Percentiles rank a stretch among this genome's conserved stretches.
phyloP scores from a whole-genome alignment of 2,113 vertebrate species.

The Synodontis membranacea region DNA sequence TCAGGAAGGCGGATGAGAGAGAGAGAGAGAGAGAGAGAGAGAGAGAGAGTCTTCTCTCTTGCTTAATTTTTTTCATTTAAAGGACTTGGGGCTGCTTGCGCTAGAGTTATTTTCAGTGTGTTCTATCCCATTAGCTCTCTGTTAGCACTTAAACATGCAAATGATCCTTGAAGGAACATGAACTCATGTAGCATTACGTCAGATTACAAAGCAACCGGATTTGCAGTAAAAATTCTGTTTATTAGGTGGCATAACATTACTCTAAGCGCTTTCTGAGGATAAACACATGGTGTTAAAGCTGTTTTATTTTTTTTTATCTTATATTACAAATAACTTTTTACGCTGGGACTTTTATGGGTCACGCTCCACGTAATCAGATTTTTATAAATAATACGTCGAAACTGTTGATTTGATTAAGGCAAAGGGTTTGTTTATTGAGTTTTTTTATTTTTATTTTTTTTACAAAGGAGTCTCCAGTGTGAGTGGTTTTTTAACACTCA shows the following conservation, averaged over 20 bases:
- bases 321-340: neutral
- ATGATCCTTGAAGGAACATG: slow-evolving; percentile 52
- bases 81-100: slow-evolving; percentile 27
- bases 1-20: neutral
- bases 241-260: slow-evolving; percentile 3
- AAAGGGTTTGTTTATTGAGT: too few relatives aligned
- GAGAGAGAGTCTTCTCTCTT: neutral
- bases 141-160: slow-evolving; percentile 53
- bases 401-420: neutral
- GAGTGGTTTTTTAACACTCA: too few relatives aligned
- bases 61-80: neutral
- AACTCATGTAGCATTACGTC: slow-evolving; percentile 42
- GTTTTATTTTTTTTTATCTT: too few relatives aligned
- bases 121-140: slow-evolving; percentile 56
- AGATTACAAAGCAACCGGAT: slow-evolving; percentile 43
- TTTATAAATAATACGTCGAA: neutral
- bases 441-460: too few relatives aligned
- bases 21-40: neutral
- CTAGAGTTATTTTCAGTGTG: slow-evolving; percentile 57
- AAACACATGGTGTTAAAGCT: neutral
- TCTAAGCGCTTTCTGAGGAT: slow-evolving; percentile 5
- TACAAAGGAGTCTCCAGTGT: too few relatives aligned
- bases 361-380: too few relatives aligned
- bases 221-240: slow-evolving; percentile 43
- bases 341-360: neutral